A percentile compares a stretch with the other conserved stretches of the same genome.
These are phyloP conservation scores for Sitta carolinensis DNA, from an alignment of 2,797 vertebrate genomes.

Conservation along the genomic window DNA sequence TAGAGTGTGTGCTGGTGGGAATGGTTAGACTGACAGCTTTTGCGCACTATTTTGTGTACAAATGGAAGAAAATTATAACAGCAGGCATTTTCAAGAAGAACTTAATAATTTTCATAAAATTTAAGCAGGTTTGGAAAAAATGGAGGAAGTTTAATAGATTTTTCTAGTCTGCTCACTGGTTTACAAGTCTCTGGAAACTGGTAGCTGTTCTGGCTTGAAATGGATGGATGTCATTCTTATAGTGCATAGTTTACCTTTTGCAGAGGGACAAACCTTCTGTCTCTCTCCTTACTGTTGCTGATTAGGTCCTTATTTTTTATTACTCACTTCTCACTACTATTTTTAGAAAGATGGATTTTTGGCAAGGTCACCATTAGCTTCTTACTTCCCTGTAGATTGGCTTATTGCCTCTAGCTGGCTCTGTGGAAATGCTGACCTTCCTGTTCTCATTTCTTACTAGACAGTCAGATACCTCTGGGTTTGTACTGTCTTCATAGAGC, in stretches of 20 bases:
- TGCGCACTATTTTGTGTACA: background rate
- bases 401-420: constrained; percentile 31
- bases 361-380: constrained; percentile 15
- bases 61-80: background rate
- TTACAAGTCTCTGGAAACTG: background rate
- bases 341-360: constrained; percentile 21
- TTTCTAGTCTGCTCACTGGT: background rate
- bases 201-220: background rate
- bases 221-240: background rate
- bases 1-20: background rate
- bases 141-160: background rate
- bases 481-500: background rate
- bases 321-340: background rate
- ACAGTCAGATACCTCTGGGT: background rate
- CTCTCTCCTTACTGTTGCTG: background rate
- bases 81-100: background rate
- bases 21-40: background rate
- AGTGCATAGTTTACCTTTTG: background rate
- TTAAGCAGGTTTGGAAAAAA: background rate
- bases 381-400: constrained; percentile 17
- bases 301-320: constrained; percentile 33
- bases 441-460: background rate
- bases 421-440: constrained; percentile 9
- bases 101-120: background rate
- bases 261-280: background rate